Conservation (phyloP, 2,113 vertebrate species). For the Miniopterus natalensis region DNA sequence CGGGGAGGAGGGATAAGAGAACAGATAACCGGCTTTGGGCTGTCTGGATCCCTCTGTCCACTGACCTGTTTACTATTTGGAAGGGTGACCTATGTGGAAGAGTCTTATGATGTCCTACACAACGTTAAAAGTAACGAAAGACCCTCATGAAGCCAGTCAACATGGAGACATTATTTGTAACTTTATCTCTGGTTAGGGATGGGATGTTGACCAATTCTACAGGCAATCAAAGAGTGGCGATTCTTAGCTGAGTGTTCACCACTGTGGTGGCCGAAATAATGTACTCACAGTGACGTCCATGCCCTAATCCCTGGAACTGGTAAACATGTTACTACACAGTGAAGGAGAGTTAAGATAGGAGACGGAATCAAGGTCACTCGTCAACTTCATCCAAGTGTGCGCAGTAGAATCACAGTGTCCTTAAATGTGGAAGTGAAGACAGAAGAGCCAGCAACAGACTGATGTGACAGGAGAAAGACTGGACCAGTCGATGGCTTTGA, state of each 20-base stretch:
- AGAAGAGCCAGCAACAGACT: background rate
- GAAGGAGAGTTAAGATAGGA: background rate
- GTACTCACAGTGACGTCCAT: background rate
- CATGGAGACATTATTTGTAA: background rate
- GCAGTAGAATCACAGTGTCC: background rate
- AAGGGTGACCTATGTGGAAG: background rate
- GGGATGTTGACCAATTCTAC: background rate
- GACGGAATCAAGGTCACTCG: background rate
- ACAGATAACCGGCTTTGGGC: background rate
- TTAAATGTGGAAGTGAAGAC: background rate
- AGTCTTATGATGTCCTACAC: background rate
- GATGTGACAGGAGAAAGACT: background rate
- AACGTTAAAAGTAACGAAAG: background rate
- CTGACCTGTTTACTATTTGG: background rate
- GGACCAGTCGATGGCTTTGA: background rate
- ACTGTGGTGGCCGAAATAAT: background rate
- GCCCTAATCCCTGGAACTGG: background rate
- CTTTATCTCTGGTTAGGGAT: background rate
- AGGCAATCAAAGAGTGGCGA: background rate
- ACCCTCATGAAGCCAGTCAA: background rate
- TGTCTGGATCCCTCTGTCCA: background rate
- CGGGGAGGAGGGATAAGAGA: background rate
- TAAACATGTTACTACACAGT: background rate
- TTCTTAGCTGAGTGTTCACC: background rate
- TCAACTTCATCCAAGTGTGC: background rate